These are phyloP conservation scores for Odontocerum albicorne DNA, from an alignment of 2,888 invertebrate species.

Conservation along the genomic window DNA sequence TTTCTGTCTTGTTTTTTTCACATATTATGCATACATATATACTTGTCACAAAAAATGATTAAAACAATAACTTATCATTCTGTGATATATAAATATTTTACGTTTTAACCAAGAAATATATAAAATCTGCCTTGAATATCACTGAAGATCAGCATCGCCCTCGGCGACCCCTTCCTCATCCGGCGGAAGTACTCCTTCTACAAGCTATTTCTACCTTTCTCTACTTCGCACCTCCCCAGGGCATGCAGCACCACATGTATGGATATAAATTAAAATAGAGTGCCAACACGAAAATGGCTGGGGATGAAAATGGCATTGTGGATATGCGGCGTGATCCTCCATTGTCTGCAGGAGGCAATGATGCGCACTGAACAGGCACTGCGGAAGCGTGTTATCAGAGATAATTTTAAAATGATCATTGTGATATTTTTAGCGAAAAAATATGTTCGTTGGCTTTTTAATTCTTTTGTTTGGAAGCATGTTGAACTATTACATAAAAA, in stretches of 20 bases:
- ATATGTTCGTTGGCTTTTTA: too few relatives aligned
- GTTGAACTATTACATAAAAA: too few relatives aligned
- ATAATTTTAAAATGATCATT: background rate
- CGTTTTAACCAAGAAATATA: too few relatives aligned
- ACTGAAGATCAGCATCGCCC: background rate
- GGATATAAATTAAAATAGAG: slow-evolving; percentile 34
- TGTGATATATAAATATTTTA: too few relatives aligned
- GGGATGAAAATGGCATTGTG: slow-evolving; percentile 29
- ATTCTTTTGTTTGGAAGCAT: too few relatives aligned
- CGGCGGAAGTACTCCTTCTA: background rate
- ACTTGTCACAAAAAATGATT: too few relatives aligned
- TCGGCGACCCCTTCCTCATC: slow-evolving; percentile 1
- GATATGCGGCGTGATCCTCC: slow-evolving; percentile 14
- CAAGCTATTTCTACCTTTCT: slow-evolving; percentile 12
- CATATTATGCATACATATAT: too few relatives aligned
- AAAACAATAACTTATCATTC: too few relatives aligned
- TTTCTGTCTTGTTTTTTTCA: too few relatives aligned
- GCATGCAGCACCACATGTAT: slow-evolving; percentile 14
- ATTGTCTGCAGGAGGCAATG: slow-evolving; percentile 12
- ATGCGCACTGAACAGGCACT: background rate
- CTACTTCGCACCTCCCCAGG: background rate
- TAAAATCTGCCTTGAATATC: too few relatives aligned
- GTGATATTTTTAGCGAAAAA: too few relatives aligned
- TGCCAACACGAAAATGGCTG: slow-evolving; percentile 28
- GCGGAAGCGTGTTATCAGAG: slow-evolving; percentile 1